Conservation (phyloP, 1,140 invertebrate species). For the Drosophila orosa region DNA sequence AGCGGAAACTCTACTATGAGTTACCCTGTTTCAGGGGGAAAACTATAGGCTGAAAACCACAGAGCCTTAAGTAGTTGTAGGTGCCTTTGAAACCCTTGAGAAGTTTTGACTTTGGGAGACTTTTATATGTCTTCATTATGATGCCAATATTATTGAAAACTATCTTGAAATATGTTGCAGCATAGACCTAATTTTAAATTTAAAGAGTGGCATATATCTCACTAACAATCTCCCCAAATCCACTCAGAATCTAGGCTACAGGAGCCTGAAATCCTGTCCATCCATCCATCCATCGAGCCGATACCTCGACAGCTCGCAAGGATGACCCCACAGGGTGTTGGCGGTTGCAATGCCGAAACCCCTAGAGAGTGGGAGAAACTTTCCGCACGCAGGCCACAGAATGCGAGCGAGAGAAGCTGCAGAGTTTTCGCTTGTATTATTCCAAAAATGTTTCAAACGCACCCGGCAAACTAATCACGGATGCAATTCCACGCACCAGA, state of each 20-base stretch:
- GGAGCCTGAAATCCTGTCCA: background rate
- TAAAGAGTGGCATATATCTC: background rate
- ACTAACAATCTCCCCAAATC: background rate
- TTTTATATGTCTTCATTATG: background rate
- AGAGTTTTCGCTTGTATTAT: conserved; percentile 17
- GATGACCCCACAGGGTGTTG: conserved; percentile 23
- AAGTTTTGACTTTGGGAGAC: too few species aligned
- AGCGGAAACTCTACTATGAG: background rate
- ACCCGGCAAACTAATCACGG: conserved; percentile 43
- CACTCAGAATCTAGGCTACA: too few species aligned
- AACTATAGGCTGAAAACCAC: background rate
- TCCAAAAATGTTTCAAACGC: conserved; percentile 35
- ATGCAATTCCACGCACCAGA: conserved; percentile 27
- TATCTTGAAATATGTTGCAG: background rate
- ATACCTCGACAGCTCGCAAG: background rate
- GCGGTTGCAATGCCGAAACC: conserved; percentile 4
- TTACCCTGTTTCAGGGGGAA: conserved; percentile 7
- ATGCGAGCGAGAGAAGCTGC: conserved; percentile 15
- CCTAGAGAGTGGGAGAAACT: conserved; percentile 1
- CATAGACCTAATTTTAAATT: background rate
- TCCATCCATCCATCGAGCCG: background rate
- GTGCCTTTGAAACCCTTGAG: background rate
- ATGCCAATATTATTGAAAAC: background rate
- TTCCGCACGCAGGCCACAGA: conserved; percentile 26
- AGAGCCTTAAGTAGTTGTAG: background rate